A percentile compares a stretch with the other conserved stretches of the same genome.
These are phyloP conservation scores for Tupaia tana DNA, from an alignment of 2,113 vertebrate genomes.

Conservation along the genomic window DNA sequence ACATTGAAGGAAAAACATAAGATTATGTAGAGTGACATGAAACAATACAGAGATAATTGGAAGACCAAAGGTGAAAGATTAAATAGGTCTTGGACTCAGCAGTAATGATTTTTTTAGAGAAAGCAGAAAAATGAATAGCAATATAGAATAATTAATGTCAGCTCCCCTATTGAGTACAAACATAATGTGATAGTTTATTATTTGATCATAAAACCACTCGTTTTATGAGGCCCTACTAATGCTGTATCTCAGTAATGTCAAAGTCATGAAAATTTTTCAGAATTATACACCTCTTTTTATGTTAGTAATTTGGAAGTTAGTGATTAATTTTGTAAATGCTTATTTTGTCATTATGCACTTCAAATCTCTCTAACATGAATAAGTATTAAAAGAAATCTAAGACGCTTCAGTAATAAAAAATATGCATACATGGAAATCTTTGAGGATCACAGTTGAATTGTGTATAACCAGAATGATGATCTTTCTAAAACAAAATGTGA, in stretches of 20 bases:
- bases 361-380: neutral
- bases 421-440: fast-evolving
- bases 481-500: neutral
- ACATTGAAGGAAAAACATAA: neutral
- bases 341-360: neutral
- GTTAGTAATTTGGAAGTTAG: neutral
- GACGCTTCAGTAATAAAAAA: neutral
- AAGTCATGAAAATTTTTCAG: neutral
- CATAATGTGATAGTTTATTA: neutral
- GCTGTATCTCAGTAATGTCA: neutral
- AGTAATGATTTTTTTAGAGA: neutral
- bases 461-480: neutral
- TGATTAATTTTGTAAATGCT: slow-evolving; percentile 36
- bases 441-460: neutral
- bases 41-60: slow-evolving; percentile 18
- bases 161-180: neutral
- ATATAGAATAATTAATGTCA: neutral
- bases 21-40: neutral
- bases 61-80: neutral
- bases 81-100: neutral
- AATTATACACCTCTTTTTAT: neutral
- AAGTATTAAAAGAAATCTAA: neutral
- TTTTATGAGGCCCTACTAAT: neutral
- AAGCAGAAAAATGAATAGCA: neutral
- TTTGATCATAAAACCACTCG: neutral